Percentiles rank a stretch among this genome's conserved stretches.
Evolutionary conservation across 2,797 vertebrate genomes (phyloP).

Genomic region (Eleutherodactylus coqui): DNA sequence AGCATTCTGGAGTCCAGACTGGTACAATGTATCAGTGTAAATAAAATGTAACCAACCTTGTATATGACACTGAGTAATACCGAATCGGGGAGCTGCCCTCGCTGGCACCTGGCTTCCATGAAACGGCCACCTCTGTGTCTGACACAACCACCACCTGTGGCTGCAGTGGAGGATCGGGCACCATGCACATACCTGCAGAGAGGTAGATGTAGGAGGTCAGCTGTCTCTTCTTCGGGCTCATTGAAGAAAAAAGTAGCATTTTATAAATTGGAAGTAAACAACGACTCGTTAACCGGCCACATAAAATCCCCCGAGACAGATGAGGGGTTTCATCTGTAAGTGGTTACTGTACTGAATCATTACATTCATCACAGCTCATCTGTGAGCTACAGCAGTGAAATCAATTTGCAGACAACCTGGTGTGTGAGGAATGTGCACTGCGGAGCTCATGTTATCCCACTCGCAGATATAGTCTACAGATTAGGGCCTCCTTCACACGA

Average conservation of each 20-base stretch:
- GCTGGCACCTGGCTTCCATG: constrained; percentile 86
- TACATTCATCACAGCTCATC: constrained; percentile 39
- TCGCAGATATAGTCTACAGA: neutral
- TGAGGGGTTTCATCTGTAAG: constrained; percentile 16
- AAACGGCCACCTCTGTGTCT: constrained; percentile 90
- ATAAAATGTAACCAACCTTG: constrained; percentile 76
- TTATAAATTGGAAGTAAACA: constrained; percentile 8
- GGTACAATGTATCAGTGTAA: neutral
- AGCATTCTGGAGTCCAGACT: neutral
- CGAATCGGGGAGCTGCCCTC: constrained; percentile 86
- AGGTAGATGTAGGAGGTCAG: neutral
- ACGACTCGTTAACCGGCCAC: neutral
- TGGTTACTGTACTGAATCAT: constrained; percentile 53
- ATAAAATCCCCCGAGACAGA: neutral
- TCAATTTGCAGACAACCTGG: constrained; percentile 20
- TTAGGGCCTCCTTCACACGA: too few species aligned
- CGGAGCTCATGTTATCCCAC: neutral
- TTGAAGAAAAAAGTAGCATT: neutral
- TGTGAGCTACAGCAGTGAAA: constrained; percentile 25
- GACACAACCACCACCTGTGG: constrained; percentile 85
- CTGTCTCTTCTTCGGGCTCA: neutral
- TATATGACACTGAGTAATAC: constrained; percentile 89
- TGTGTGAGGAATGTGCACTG: constrained; percentile 44
- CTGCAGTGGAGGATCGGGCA: constrained; percentile 84
- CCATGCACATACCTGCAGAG: constrained; percentile 85